Evolutionary conservation across 2,113 vertebrate species (phyloP), one percentile per base, ranked within the genome.

Genomic region (Odocoileus virginianus): DNA sequence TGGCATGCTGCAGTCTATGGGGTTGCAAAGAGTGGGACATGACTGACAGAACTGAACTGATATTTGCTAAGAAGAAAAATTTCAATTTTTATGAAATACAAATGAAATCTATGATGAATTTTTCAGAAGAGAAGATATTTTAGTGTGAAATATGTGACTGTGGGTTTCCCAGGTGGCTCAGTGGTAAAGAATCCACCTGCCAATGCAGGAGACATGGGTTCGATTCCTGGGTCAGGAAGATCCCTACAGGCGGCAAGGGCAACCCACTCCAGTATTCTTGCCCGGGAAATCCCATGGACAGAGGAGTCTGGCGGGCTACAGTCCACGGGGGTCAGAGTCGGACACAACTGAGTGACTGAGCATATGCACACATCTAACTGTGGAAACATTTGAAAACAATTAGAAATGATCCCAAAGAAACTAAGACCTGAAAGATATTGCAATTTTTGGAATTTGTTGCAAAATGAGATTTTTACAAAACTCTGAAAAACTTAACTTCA

Each of bases 41-140:
- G 67, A 74, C 9, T 74, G 11, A 74, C 36, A 74, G n/a, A 74
- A 74, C 19, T 71, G n/a, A 21, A 36, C 5, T 71, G n/a, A 33
- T n/a, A 92, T 57, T 95, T 82, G n/a, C 54, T 61, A 64, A 91
- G 28, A 95, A 97, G 47, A 89, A 91, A 97, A 47, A 5, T 93
- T 95, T 7, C 17, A 43, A 43, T 78, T 47, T 86, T 52, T 50
- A 40, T 21, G 40, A 89, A 88, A 86, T 76, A 30, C 47, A 89
- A 96, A 64, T 52, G 19, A 91, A 89, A 92, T 61, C 52, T 71
- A 30, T 55, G 78, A 95, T 67, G 28, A 81, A 58, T 89, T 91
- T 89, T 89, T 71, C 91, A 54, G 40, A 40, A 19, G 60, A 76
- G 16, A 74, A 74, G 45, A 50, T 60, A 84, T 89, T 86, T 78